Evolutionary conservation across 2,797 vertebrate species (phyloP).

Genomic region (Capromys pilorides): DNA sequence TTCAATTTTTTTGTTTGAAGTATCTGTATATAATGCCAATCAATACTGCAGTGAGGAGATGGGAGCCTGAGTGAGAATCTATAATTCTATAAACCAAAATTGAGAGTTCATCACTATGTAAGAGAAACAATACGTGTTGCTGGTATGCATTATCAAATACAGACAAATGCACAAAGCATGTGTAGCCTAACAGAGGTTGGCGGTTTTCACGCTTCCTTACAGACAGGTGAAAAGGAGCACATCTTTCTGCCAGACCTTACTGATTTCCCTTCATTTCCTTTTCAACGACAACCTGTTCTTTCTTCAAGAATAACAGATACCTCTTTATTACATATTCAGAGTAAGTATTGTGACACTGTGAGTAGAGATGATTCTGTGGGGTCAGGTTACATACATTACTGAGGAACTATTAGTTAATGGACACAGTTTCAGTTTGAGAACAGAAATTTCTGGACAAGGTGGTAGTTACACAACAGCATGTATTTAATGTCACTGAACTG

Average conservation of each 20-base stretch:
- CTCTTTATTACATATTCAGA: conserved; percentile 82
- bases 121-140: neutral
- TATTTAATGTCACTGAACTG: neutral
- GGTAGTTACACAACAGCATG: neutral
- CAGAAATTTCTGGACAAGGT: conserved; percentile 4
- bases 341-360: conserved; percentile 84
- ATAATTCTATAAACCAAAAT: neutral
- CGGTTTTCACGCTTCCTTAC: conserved; percentile 79
- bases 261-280: conserved; percentile 82
- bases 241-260: conserved; percentile 72
- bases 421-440: conserved; percentile 33
- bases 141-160: conserved; percentile 21
- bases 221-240: conserved; percentile 79
- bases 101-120: neutral
- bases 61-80: neutral
- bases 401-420: conserved; percentile 21
- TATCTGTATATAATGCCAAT: neutral
- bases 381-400: conserved; percentile 28
- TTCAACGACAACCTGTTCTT: conserved; percentile 65
- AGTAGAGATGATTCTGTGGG: conserved; percentile 36
- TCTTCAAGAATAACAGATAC: conserved; percentile 78
- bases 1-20: conserved; percentile 3
- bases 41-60: conserved; percentile 12
- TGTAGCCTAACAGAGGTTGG: conserved; percentile 66
- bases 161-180: conserved; percentile 74